phyloP scores from a whole-genome alignment of 2,888 invertebrate species.

The Habrosyne pyritoides region DNA sequence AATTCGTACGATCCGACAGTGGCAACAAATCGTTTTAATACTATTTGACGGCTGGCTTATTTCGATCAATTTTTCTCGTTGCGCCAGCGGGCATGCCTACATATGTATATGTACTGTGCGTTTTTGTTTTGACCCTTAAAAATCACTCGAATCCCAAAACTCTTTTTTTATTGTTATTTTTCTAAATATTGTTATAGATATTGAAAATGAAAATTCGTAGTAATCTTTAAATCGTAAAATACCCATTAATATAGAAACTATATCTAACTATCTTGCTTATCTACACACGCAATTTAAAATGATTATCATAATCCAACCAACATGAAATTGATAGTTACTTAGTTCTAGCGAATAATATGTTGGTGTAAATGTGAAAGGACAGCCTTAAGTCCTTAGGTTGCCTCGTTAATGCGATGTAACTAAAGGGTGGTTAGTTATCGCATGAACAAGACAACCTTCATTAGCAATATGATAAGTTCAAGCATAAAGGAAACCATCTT shows the following conservation, averaged over 20 bases:
- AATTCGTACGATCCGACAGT: background rate
- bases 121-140: too few species aligned
- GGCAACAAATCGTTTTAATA: background rate
- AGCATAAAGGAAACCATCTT: background rate
- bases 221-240: too few species aligned
- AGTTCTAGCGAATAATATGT: background rate
- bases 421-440: background rate
- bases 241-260: too few species aligned
- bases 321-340: too few species aligned
- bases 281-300: too few species aligned
- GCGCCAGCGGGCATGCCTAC: background rate
- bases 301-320: too few species aligned
- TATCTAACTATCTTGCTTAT: too few species aligned
- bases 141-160: too few species aligned
- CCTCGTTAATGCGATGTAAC: background rate
- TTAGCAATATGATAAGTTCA: background rate
- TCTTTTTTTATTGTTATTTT: too few species aligned
- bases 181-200: too few species aligned
- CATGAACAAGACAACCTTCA: conserved; percentile 1
- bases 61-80: background rate
- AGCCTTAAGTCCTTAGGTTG: background rate
- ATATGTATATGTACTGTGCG: too few species aligned
- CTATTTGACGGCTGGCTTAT: background rate
- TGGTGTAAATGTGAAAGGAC: background rate
- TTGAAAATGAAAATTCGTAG: too few species aligned